Evolutionary conservation across 2,888 invertebrate species (phyloP), one percentile per base, ranked within the genome.

Genomic region (Ptilodon capucinus): DNA sequence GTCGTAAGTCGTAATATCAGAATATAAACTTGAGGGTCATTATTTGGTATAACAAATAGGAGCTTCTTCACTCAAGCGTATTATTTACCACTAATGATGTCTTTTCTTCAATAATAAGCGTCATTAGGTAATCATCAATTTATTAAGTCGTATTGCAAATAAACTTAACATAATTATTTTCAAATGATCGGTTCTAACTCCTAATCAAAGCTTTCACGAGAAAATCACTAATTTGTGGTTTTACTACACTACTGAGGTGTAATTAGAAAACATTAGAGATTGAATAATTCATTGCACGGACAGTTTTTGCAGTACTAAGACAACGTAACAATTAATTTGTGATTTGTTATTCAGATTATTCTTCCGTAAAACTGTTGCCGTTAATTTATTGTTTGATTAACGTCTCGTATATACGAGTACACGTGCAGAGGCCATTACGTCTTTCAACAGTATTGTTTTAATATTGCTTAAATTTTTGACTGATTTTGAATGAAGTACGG

Each of bases 221-320:
- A 63, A 57, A 51, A 48, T 42, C 36, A 46, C 43, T 38, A 43
- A 52, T 56, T 54, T 51, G 49, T n/a, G n/a, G n/a, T 40, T 34
- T 47, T 44, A 17, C 17, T 16, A 9, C n/a, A 51, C 50, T 51
- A 44, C 17, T 48, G 30, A 43, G 28, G 17, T n/a, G 39, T 49
- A 32, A 55, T 51, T 70, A 61, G 63, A 68, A 69, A 68, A 48
- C 44, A 51, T 61, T 51, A 48, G 25, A 45, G 36, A 51, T 51
- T 70, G 59, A 62, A 71, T 69, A 52, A 71, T 71, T 60, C 68
- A 71, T 68, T 17, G 44, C 65, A 61, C 62, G 67, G 57, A 58
- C 52, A 28, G 25, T 46, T 57, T 54, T 59, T 54, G 54, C 54
- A 60, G n/a, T n/a, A n/a, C n/a, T n/a, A n/a, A 58, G 62, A 57